Evolutionary conservation across 2,888 invertebrate species (phyloP), one percentile per base, ranked within the genome.

Genomic region (Helicoverpa assulta): DNA sequence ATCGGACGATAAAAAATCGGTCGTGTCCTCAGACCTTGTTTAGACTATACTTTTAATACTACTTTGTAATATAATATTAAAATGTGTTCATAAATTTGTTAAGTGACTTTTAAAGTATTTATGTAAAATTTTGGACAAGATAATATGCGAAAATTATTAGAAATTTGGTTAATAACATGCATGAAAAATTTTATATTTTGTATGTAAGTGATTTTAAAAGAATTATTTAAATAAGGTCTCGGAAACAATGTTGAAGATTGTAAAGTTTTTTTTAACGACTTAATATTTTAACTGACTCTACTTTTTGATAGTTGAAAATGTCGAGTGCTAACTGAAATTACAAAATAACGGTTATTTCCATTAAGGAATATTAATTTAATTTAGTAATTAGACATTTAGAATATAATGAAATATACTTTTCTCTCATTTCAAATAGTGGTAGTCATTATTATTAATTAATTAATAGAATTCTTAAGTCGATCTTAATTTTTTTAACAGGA

Each of bases 381-480:
- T 80, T 80, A 82, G 51, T 66, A 14, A 4, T 33, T 82, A 82
- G 54, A 43, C 16, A 56, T 67, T 54, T 37, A 62, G 52, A 56
- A 19, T 40, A 51, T 33, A 67, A 58, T 58, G 21, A 18, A 2
- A 1, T 2, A 43, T 51, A 40, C 33, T 58, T 57, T 73, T 51
- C n/a, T 43, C 75, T 54, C 69, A 40, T 58, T 80, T 73, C 33
- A 52, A 62, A 51, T 76, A 80, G 69, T 47, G 8, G 2, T 79
- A 76, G 69, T 61, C 12, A 69, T 76, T 64, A 80, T 80, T 58
- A 68, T 76, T 80, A 60, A 69, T 10, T 55, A 78, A 52, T 53
- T 60, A 60, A 78, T 50, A n/a, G 59, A 37, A 53, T 73, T 56
- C 21, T 59, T 72, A 64, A 70, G 60, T 6, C 3, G 54, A 65